Evolutionary conservation across 2,113 vertebrate species (phyloP), one percentile per base, ranked within the genome.

Genomic region (Kryptolebias marmoratus): DNA sequence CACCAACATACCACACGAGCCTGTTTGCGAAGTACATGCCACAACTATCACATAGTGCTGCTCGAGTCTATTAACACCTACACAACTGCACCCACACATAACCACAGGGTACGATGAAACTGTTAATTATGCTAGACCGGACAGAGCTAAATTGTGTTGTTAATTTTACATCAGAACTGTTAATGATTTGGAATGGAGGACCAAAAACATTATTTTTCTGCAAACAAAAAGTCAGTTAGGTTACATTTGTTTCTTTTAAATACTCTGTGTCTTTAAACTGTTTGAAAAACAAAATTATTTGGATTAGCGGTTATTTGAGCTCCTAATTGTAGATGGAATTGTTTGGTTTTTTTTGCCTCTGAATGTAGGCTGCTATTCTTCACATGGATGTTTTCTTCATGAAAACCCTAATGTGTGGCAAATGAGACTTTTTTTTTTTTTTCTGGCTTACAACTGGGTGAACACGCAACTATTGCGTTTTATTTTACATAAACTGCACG

Each of bases 21-120:
- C 77, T 74, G 76, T 84, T 83, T 87, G 69, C 64, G 84, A 83
- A 83, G 73, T 71, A 71, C 71, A 79, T 64, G 42, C 55, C 42
- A 55, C 60, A 28, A 71, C 73, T 68, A 78, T 82, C 53, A 75
- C 72, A 75, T 57, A 59, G 32, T 58, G 36, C 56, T 61, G 67
- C 72, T 76, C 44, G 63, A 78, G 59, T 75, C 67, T 71, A 80
- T 62, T 66, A 83, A 85, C 82, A 71, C 49, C 64, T 78, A 55
- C 74, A 74, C 73, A 75, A 65, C 63, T 14, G 56, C 61, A 59
- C 80, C 58, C 80, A 83, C 73, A 64, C 67, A 60, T 61, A 65
- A 61, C 69, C 67, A 77, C 48, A 55, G 76, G 75, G 81, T 68
- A 62, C 36, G 64, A 74, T 80, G 71, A 31, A 80, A 65, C 57